Evolutionary conservation across 2,113 vertebrate genomes (phyloP).

Genomic region (Stigmatopora nigra): DNA sequence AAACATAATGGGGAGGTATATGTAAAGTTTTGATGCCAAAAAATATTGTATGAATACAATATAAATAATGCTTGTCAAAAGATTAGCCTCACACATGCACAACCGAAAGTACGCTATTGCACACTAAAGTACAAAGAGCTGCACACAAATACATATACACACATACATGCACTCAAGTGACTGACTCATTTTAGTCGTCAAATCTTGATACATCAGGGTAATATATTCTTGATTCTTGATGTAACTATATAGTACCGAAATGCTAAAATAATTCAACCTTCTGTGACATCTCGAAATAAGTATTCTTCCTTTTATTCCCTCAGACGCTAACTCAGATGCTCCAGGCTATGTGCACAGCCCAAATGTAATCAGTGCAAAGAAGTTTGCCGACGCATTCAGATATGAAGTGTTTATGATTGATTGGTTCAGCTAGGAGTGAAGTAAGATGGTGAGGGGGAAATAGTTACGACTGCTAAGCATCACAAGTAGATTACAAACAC

Average conservation of each 20-base stretch:
- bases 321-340: neutral
- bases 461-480: neutral
- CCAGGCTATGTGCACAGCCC: neutral
- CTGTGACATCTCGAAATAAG: neutral
- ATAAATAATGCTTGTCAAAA: neutral
- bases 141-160: neutral
- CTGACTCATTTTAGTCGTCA: neutral
- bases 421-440: slow-evolving; percentile 3
- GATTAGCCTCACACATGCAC: too few relatives aligned
- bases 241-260: neutral
- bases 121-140: too few relatives aligned
- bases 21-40: neutral
- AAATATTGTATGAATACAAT: neutral
- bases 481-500: neutral
- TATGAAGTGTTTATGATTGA: slow-evolving; percentile 7
- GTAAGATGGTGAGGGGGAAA: neutral
- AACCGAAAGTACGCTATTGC: too few relatives aligned
- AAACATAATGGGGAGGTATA: neutral
- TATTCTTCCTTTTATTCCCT: neutral
- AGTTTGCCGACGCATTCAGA: neutral
- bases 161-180: neutral
- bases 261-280: neutral
- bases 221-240: neutral
- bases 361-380: slow-evolving; percentile 7
- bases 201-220: neutral